Percentiles rank a stretch among this genome's conserved stretches.
These are phyloP conservation scores for Pachycephala philippinensis DNA, from an alignment of 2,113 vertebrate species.

Conservation along the genomic window DNA sequence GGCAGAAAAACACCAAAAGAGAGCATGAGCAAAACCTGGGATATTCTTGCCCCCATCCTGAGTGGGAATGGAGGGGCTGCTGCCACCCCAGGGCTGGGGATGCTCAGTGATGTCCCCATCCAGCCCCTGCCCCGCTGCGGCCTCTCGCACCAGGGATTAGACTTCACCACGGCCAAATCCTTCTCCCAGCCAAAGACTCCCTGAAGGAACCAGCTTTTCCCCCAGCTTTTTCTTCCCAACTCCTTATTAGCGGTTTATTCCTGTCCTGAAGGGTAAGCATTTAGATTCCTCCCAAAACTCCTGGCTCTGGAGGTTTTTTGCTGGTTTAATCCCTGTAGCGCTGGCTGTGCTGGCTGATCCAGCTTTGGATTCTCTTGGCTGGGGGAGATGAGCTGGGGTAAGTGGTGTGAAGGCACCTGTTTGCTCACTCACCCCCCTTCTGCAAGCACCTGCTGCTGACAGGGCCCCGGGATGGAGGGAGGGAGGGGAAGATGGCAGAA, in stretches of 20 bases:
- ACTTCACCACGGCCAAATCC: not conserved
- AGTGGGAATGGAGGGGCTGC: not conserved
- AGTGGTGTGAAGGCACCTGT: accelerated
- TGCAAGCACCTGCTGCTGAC: not conserved
- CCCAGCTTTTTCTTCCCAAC: not conserved
- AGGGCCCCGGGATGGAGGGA: not conserved
- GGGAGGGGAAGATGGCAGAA: not conserved
- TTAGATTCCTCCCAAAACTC: not conserved
- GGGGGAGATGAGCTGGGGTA: not conserved
- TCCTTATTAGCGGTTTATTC: not conserved
- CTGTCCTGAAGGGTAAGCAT: not conserved
- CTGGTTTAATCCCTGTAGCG: not conserved
- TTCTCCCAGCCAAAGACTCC: not conserved
- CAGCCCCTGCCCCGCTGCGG: accelerated
- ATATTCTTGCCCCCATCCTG: not conserved
- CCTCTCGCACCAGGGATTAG: accelerated
- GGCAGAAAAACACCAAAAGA: not conserved
- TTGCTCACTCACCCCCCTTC: not conserved
- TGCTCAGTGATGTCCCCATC: not conserved
- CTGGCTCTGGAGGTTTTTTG: not conserved
- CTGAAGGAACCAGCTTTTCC: not conserved
- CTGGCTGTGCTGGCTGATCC: not conserved
- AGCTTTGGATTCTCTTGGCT: not conserved
- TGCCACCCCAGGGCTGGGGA: not conserved
- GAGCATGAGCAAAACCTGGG: not conserved